Conservation (phyloP, 1,140 invertebrate species). For the Galleria mellonella region DNA sequence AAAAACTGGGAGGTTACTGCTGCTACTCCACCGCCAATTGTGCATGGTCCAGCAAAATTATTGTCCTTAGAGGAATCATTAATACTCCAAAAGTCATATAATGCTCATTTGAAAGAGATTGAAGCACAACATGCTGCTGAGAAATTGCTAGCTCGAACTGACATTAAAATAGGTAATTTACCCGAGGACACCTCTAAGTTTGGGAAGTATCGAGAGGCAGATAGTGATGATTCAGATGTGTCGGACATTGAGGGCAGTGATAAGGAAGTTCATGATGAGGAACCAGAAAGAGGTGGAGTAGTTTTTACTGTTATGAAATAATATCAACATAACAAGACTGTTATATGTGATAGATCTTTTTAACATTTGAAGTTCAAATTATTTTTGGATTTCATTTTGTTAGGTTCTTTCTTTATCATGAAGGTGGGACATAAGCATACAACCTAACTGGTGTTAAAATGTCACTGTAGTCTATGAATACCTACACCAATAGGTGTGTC, state of each 20-base stretch:
- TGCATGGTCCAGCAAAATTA: conserved; percentile 74
- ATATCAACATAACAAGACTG: neutral
- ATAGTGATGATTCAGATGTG: conserved; percentile 47
- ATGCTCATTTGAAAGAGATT: conserved; percentile 52
- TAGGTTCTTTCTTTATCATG: no score
- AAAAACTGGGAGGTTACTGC: conserved; percentile 82
- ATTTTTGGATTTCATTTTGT: no score
- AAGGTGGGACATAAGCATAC: no score
- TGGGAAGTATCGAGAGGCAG: conserved; percentile 43
- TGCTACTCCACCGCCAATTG: conserved; percentile 78
- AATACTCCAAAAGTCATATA: conserved; percentile 71
- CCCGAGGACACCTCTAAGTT: conserved; percentile 35
- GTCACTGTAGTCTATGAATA: no score
- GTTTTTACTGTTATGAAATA: conserved; percentile 62
- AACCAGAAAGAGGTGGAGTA: conserved; percentile 59
- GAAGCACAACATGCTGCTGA: conserved; percentile 58
- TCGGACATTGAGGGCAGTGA: conserved; percentile 54
- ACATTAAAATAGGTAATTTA: conserved; percentile 44
- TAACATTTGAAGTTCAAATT: no score
- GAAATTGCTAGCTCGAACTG: conserved; percentile 34
- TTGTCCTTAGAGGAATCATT: conserved; percentile 77
- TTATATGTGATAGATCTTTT: no score
- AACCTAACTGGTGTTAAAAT: no score
- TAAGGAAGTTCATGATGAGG: conserved; percentile 60
- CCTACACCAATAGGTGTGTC: no score